These are phyloP conservation scores for Manis pentadactyla DNA, from an alignment of 2,797 vertebrate species.

Conservation along the genomic window DNA sequence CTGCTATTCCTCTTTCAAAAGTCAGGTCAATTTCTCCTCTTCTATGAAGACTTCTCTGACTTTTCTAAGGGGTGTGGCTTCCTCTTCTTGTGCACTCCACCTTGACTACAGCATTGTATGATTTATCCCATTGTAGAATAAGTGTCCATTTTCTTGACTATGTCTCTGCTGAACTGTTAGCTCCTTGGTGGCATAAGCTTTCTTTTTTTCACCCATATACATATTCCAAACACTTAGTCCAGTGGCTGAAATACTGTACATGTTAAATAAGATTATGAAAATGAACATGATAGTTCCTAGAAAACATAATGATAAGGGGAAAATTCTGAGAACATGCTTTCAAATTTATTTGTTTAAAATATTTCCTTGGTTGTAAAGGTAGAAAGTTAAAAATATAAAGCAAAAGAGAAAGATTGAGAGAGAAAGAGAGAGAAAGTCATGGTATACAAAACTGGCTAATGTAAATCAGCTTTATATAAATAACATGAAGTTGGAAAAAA, in stretches of 20 bases:
- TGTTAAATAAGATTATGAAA: background rate
- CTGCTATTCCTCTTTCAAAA: background rate
- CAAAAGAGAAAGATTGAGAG: background rate
- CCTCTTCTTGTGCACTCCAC: background rate
- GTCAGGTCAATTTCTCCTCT: background rate
- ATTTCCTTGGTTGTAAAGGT: background rate
- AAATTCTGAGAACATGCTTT: conserved; percentile 20
- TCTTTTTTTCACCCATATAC: background rate
- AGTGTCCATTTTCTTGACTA: background rate
- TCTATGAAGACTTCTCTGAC: background rate
- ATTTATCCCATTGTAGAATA: background rate
- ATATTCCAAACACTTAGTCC: background rate
- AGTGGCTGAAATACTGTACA: background rate
- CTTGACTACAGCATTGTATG: background rate
- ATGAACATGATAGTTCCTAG: background rate
- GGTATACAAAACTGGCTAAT: background rate
- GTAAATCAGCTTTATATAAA: conserved; percentile 44
- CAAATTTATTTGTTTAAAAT: background rate
- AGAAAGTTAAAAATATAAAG: conserved; percentile 27
- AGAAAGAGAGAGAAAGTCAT: background rate
- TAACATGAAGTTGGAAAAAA: background rate
- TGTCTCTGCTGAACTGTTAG: background rate
- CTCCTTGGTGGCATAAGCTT: background rate
- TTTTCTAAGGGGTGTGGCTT: background rate
- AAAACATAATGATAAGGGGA: background rate